A percentile compares a stretch with the other conserved stretches of the same genome.
phyloP scores from a whole-genome alignment of 2,797 vertebrate species.

The Prionace glauca region DNA sequence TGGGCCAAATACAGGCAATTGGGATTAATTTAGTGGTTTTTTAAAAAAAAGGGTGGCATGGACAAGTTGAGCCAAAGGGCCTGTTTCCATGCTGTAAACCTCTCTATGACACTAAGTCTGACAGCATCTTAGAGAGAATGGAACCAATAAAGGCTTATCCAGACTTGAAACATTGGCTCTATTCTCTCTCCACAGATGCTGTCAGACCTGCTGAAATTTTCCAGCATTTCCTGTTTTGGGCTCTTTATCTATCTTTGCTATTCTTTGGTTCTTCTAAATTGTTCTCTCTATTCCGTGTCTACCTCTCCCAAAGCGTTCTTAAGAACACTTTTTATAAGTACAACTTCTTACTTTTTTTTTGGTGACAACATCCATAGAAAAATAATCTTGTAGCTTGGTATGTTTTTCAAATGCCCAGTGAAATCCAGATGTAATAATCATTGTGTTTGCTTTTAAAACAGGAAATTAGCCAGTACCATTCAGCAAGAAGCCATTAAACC shows the following conservation, averaged over 20 bases:
- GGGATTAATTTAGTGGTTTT: too few relatives aligned
- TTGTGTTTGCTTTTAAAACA: conserved; percentile 44
- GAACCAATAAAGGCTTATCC: too few relatives aligned
- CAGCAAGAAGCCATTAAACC: conserved; percentile 70
- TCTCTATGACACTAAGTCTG: too few relatives aligned
- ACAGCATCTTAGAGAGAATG: too few relatives aligned
- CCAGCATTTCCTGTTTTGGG: too few relatives aligned
- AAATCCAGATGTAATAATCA: not conserved
- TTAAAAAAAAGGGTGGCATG: too few relatives aligned
- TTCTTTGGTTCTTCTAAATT: not conserved
- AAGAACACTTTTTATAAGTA: not conserved
- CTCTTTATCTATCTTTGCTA: not conserved
- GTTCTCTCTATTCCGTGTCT: not conserved
- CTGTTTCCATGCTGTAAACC: too few relatives aligned
- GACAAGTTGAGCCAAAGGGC: too few relatives aligned
- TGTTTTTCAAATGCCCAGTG: not conserved
- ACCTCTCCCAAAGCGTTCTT: not conserved
- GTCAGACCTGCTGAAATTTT: too few relatives aligned
- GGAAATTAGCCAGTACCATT: conserved; percentile 73
- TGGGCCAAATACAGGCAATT: too few relatives aligned
- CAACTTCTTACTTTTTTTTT: not conserved
- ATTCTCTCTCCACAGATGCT: too few relatives aligned
- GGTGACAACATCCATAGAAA: not conserved
- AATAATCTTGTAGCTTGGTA: not conserved
- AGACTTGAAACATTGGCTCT: too few relatives aligned